Percentiles rank a stretch among this genome's conserved stretches.
Evolutionary conservation across 2,797 vertebrate genomes (phyloP).

Genomic region (Philypnodon macrostomus): DNA sequence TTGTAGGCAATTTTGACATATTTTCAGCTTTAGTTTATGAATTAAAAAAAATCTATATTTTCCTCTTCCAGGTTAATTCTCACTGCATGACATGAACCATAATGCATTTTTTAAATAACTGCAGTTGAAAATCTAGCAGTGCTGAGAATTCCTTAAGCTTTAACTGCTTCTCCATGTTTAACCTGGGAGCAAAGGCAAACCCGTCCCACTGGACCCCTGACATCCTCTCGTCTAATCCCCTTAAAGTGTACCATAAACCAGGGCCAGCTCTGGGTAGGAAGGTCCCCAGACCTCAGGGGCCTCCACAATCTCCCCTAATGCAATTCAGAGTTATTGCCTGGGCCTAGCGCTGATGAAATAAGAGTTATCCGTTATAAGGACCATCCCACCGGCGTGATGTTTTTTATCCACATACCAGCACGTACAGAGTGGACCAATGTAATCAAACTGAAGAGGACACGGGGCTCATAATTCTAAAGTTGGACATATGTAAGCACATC

Average conservation of each 20-base stretch:
- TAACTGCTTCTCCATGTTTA: not conserved
- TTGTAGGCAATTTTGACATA: not conserved
- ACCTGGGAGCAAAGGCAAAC: not conserved
- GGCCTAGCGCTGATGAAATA: slow-evolving; percentile 14
- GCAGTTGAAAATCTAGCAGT: not conserved
- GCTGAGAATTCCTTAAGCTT: not conserved
- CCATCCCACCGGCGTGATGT: not conserved
- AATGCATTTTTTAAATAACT: no score
- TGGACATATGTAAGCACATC: slow-evolving; percentile 12
- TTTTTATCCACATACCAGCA: slow-evolving; percentile 7
- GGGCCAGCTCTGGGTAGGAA: not conserved
- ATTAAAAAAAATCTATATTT: no score
- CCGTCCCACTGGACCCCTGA: not conserved
- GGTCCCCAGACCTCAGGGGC: not conserved
- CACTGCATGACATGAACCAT: no score
- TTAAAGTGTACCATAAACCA: slow-evolving; percentile 13
- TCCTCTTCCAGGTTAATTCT: no score
- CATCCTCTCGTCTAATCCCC: slow-evolving; percentile 2
- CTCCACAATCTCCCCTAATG: slow-evolving; percentile 8
- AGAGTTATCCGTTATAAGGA: slow-evolving; percentile 10
- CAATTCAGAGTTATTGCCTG: slow-evolving; percentile 18
- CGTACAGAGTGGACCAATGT: not conserved
- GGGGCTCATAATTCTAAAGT: slow-evolving; percentile 14
- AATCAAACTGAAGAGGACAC: slow-evolving; percentile 4
- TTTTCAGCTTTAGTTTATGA: no score